phyloP scores from a whole-genome alignment of 2,797 vertebrate species.

The Dicrostonyx torquatus region DNA sequence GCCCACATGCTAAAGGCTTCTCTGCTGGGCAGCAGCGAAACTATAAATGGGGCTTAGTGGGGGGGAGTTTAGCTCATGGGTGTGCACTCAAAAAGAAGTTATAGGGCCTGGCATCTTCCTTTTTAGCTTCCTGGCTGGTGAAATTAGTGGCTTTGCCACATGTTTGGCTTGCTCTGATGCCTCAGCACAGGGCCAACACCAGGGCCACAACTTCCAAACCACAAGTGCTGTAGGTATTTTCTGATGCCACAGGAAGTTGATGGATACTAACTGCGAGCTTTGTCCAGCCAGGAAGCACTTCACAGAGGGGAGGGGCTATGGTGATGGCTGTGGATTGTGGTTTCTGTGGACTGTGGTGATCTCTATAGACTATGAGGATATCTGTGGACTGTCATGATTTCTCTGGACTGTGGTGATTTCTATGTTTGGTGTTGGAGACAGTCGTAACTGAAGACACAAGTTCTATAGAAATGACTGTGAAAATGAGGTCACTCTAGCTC shows the following conservation, averaged over 20 bases:
- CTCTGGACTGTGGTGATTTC: background rate
- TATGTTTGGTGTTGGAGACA: background rate
- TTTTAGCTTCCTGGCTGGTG: background rate
- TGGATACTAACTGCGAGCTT: background rate
- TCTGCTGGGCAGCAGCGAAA: background rate
- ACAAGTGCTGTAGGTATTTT: background rate
- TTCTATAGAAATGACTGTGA: background rate
- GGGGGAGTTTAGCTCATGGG: background rate
- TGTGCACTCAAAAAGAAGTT: background rate
- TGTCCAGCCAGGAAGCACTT: background rate
- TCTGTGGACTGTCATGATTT: background rate
- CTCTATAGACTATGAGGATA: background rate
- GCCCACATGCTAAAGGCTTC: background rate
- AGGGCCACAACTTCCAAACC: background rate
- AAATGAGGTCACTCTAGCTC: rapidly evolving
- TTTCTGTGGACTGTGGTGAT: background rate
- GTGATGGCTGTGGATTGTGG: background rate
- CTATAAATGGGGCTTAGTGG: background rate
- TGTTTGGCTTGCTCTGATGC: background rate
- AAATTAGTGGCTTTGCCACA: background rate
- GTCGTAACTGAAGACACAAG: background rate
- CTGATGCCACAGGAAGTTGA: background rate
- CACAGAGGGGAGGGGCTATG: background rate
- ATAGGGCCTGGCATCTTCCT: background rate
- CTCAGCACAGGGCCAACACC: background rate